Evolutionary conservation across 2,797 vertebrate genomes (phyloP).

Genomic region (Falco peregrinus): DNA sequence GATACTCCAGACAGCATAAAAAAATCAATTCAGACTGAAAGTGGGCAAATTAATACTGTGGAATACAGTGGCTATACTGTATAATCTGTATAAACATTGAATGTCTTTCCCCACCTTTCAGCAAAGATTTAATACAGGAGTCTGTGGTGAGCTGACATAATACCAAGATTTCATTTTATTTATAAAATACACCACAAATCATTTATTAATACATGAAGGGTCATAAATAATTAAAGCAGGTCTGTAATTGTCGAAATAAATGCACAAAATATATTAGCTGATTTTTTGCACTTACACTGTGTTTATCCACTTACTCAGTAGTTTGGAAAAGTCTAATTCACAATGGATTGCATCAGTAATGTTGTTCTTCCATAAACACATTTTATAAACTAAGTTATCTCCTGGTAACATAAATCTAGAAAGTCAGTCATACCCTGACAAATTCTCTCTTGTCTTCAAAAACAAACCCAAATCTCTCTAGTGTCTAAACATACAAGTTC

Average conservation of each 20-base stretch:
- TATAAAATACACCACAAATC: conserved; percentile 58
- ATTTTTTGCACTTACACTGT: conserved; percentile 8
- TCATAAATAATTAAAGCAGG: conserved; percentile 65
- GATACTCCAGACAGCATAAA: not conserved
- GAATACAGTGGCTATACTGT: conserved; percentile 17
- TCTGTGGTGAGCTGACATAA: conserved; percentile 51
- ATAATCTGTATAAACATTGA: conserved; percentile 30
- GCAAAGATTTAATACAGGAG: conserved; percentile 39
- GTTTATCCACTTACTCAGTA: not conserved
- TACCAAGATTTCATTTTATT: conserved; percentile 66
- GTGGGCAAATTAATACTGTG: conserved; percentile 11
- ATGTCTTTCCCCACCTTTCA: conserved; percentile 38
- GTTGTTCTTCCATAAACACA: not conserved
- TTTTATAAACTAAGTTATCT: conserved; percentile 8
- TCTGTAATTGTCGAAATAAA: conserved; percentile 50
- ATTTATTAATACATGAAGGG: conserved; percentile 58
- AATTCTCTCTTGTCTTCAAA: conserved; percentile 3
- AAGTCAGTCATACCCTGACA: not conserved
- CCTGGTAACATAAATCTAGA: conserved; percentile 7
- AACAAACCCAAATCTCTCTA: not conserved
- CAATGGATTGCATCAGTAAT: conserved; percentile 3
- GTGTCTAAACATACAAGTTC: not conserved
- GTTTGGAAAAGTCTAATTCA: conserved; percentile 6
- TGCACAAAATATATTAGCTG: conserved; percentile 40
- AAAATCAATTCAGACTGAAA: conserved; percentile 47